A percentile compares a stretch with the other conserved stretches of the same genome.
Conservation (phyloP, 2,113 vertebrate genomes). For the Pituophis catenifer region DNA sequence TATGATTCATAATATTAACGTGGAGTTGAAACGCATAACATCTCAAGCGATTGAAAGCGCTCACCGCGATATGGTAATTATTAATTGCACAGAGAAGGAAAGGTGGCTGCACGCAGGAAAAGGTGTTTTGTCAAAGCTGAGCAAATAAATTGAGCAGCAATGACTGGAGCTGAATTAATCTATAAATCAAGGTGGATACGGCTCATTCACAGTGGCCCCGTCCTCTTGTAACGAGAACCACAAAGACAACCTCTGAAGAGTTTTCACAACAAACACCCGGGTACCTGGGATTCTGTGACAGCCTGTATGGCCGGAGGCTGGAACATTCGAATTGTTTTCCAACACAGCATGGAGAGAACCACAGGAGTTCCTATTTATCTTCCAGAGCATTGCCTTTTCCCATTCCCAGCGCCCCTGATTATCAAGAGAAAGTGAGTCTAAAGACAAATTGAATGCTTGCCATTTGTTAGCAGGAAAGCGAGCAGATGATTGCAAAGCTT, state of each 20-base stretch:
- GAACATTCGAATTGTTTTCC: neutral
- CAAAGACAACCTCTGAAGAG: neutral
- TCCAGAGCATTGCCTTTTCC: neutral
- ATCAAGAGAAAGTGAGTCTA: neutral
- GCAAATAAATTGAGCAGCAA: neutral
- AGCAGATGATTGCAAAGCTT: conserved; percentile 8
- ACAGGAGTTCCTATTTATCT: neutral
- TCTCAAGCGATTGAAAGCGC: neutral
- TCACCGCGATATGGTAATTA: neutral
- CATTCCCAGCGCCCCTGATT: neutral
- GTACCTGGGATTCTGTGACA: neutral
- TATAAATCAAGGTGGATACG: neutral
- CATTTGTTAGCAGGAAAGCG: neutral
- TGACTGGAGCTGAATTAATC: neutral
- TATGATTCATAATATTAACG: neutral
- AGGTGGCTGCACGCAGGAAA: neutral
- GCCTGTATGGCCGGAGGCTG: neutral
- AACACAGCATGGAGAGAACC: neutral
- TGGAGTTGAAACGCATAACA: neutral
- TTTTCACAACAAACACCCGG: neutral
- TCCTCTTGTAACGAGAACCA: neutral
- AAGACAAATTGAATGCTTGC: conserved; percentile 16
- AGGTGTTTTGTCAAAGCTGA: neutral
- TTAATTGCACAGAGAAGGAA: neutral
- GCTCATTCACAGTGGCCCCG: neutral